phyloP scores from a whole-genome alignment of 2,888 invertebrate genomes.

The Rhagonycha fulva region DNA sequence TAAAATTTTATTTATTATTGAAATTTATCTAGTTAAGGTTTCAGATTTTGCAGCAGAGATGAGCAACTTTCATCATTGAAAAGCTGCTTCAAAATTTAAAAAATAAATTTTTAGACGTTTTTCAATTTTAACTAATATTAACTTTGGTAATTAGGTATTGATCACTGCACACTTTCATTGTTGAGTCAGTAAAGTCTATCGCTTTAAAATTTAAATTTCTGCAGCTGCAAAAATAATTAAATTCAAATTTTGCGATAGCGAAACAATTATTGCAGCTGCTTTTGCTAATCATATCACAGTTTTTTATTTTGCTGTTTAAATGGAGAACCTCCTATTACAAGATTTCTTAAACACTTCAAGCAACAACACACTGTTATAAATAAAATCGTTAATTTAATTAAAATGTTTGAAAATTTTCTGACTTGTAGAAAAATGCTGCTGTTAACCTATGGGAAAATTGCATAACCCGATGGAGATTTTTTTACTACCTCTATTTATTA shows the following conservation, averaged over 20 bases:
- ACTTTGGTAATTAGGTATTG: not conserved
- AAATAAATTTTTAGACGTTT: not conserved
- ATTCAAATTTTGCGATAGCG: not conserved
- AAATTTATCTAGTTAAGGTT: too few relatives aligned
- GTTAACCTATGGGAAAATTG: too few relatives aligned
- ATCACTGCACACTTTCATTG: not conserved
- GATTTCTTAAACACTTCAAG: not conserved
- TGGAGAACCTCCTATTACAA: not conserved
- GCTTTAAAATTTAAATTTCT: not conserved
- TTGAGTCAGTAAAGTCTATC: not conserved
- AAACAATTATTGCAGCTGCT: not conserved
- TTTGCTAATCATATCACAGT: not conserved
- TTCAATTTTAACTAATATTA: not conserved
- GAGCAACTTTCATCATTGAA: too few relatives aligned
- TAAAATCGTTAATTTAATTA: too few relatives aligned
- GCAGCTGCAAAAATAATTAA: slow-evolving; percentile 3
- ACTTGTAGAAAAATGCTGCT: too few relatives aligned
- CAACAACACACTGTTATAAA: not conserved
- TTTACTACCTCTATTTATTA: not conserved
- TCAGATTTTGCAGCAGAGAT: too few relatives aligned
- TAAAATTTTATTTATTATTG: too few relatives aligned
- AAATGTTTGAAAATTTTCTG: too few relatives aligned
- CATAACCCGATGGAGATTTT: too few relatives aligned
- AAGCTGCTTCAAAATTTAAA: too few relatives aligned
- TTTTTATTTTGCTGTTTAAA: not conserved